Conservation (phyloP, 2,113 vertebrate species). For the Clarias gariepinus region DNA sequence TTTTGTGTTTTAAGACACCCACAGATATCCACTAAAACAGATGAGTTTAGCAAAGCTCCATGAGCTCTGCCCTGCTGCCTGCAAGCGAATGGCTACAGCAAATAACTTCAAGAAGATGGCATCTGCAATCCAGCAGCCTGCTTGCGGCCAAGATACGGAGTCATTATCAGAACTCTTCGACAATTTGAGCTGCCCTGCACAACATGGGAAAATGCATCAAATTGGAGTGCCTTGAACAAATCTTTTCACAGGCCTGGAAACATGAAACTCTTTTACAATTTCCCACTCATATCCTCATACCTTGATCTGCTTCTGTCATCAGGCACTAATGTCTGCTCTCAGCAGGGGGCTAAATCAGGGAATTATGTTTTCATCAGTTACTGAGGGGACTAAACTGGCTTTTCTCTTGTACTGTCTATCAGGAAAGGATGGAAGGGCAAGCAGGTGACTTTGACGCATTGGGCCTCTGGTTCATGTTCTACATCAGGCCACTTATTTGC, state of each 20-base stretch:
- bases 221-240: constrained; percentile 81
- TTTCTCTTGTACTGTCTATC: constrained; percentile 51
- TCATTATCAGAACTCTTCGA: constrained; percentile 79
- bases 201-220: constrained; percentile 84
- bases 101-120: constrained; percentile 3
- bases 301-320: constrained; percentile 84
- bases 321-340: constrained; percentile 74
- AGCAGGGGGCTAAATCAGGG: constrained; percentile 68
- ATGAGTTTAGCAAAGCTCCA: constrained; percentile 72
- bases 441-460: constrained; percentile 31
- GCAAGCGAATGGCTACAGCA: constrained; percentile 65
- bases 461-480: constrained; percentile 20
- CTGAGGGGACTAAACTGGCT: constrained; percentile 59
- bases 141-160: constrained; percentile 65
- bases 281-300: constrained; percentile 74
- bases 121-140: constrained; percentile 48
- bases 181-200: constrained; percentile 70
- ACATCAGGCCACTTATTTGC: neutral
- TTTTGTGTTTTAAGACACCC: constrained; percentile 24
- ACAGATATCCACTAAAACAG: constrained; percentile 60
- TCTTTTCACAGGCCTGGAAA: constrained; percentile 86
- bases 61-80: constrained; percentile 73
- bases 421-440: constrained; percentile 32
- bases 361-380: constrained; percentile 86
- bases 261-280: constrained; percentile 75